These are phyloP conservation scores for Stegophylla sp. DNA, from an alignment of 2,888 invertebrate species.

Conservation along the genomic window DNA sequence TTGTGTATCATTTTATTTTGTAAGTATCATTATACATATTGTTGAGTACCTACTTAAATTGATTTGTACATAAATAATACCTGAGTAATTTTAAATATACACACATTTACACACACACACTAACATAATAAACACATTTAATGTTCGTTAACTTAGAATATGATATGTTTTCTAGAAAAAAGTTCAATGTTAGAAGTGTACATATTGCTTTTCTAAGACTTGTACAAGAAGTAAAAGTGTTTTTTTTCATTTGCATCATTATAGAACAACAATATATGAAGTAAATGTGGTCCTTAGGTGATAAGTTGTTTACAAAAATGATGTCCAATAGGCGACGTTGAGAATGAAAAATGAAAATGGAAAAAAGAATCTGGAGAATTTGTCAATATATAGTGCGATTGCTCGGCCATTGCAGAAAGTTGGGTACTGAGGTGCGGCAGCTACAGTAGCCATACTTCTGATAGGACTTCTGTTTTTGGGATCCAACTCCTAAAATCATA, in stretches of 20 bases:
- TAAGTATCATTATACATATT: too few relatives aligned
- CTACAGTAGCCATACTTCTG: conserved; percentile 67
- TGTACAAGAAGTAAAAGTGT: neutral
- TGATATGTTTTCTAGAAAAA: conserved; percentile 27
- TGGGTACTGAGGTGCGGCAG: conserved; percentile 79
- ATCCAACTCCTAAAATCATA: conserved; percentile 66
- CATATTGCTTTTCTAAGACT: neutral
- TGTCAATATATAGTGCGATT: conserved; percentile 82
- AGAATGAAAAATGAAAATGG: conserved; percentile 88
- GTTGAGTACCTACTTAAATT: neutral
- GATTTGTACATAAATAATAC: neutral
- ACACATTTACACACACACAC: neutral
- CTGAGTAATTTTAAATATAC: neutral
- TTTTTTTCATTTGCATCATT: neutral
- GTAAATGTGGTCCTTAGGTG: neutral
- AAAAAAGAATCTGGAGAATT: conserved; percentile 86
- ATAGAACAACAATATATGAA: neutral
- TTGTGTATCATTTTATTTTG: neutral
- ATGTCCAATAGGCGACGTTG: conserved; percentile 90
- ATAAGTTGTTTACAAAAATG: conserved; percentile 70
- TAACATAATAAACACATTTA: neutral
- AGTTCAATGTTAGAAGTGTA: neutral
- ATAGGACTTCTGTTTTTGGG: conserved; percentile 63
- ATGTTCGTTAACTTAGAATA: conserved; percentile 5
- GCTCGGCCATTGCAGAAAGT: conserved; percentile 78